Percentiles rank a stretch among this genome's conserved stretches.
Conservation (phyloP, 2,888 invertebrate genomes). For the Dynastes maya region DNA sequence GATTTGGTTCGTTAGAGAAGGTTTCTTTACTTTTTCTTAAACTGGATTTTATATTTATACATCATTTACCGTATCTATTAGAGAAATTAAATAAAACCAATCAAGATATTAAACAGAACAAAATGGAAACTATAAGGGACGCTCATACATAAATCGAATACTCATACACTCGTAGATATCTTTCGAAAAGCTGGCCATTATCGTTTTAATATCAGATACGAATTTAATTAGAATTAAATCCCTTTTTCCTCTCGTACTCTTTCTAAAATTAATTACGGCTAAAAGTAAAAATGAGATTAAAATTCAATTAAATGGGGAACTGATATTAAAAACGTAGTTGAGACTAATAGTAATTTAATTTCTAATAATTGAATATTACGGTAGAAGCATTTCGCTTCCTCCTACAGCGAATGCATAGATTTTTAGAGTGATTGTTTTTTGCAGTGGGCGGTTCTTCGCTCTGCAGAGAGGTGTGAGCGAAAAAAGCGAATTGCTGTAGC, state of each 20-base stretch:
- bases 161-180: too few species aligned
- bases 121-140: too few species aligned
- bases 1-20: too few species aligned
- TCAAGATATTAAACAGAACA: too few species aligned
- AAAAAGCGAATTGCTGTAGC: too few species aligned
- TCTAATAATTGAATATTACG: constrained; percentile 39
- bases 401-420: background rate
- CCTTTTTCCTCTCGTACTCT: background rate
- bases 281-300: constrained; percentile 44
- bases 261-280: constrained; percentile 36
- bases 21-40: too few species aligned
- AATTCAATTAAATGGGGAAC: constrained; percentile 41
- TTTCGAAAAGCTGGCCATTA: constrained; percentile 1
- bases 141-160: too few species aligned
- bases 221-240: constrained; percentile 42
- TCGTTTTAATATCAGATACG: constrained; percentile 40
- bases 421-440: background rate
- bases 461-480: too few species aligned
- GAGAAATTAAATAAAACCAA: too few species aligned
- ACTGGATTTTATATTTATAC: too few species aligned
- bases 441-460: background rate
- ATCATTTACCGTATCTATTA: too few species aligned
- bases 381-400: constrained; percentile 5
- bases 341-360: constrained; percentile 35
- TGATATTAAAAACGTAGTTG: constrained; percentile 43